Percentiles rank a stretch among this genome's conserved stretches.
phyloP scores from a whole-genome alignment of 1,140 invertebrate species.

The Hycleus phaleratus region DNA sequence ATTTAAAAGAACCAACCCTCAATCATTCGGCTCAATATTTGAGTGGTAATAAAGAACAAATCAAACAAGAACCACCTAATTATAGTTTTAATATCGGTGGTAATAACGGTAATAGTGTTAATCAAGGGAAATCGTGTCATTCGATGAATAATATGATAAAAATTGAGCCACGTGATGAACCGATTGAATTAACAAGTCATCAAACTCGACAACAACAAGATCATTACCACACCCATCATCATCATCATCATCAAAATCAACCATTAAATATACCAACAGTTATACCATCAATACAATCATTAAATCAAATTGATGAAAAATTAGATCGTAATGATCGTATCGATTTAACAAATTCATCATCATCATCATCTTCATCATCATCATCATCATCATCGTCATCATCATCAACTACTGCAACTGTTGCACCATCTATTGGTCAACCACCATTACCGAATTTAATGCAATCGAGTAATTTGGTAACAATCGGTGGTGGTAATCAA shows the following conservation, averaged over 20 bases:
- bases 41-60: neutral
- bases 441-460: constrained; percentile 46
- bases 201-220: constrained; percentile 27
- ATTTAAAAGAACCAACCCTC: constrained; percentile 22
- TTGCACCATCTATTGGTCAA: constrained; percentile 44
- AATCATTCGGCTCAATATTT: too few species aligned
- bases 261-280: constrained; percentile 42
- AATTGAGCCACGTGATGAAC: constrained; percentile 50
- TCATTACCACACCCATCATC: constrained; percentile 17
- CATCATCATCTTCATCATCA: neutral
- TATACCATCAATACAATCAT: constrained; percentile 34
- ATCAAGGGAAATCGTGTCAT: neutral
- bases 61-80: too few species aligned
- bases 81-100: too few species aligned
- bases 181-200: constrained; percentile 45
- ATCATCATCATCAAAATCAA: constrained; percentile 27
- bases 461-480: constrained; percentile 48
- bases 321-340: constrained; percentile 40
- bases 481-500: constrained; percentile 44
- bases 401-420: constrained; percentile 24
- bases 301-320: constrained; percentile 39
- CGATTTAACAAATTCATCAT: constrained; percentile 41
- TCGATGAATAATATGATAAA: constrained; percentile 41
- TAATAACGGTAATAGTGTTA: too few species aligned
- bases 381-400: constrained; percentile 9